phyloP scores from a whole-genome alignment of 2,888 invertebrate genomes.

The Nomada lathburiana region DNA sequence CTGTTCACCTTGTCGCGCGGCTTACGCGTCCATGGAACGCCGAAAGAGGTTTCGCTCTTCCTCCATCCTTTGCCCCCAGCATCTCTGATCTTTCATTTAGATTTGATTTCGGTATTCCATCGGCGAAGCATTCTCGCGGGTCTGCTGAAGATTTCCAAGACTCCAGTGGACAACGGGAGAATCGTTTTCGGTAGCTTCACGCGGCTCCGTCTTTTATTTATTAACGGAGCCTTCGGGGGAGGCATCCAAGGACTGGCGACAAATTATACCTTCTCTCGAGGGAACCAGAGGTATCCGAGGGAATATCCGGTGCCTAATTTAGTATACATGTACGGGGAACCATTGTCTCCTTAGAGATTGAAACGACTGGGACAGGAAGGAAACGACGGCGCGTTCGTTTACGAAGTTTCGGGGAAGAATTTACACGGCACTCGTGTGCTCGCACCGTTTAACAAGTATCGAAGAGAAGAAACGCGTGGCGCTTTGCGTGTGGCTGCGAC shows the following conservation, averaged over 20 bases:
- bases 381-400: neutral
- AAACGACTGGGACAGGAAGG: neutral
- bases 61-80: conserved; percentile 31
- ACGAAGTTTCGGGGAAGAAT: conserved; percentile 41
- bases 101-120: conserved; percentile 66
- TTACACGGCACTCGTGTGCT: conserved; percentile 21
- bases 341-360: too few species aligned
- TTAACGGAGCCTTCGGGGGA: conserved; percentile 16
- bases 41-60: conserved; percentile 58
- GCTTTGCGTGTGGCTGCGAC: conserved; percentile 72
- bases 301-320: neutral
- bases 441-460: conserved; percentile 25
- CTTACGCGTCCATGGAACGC: conserved; percentile 57
- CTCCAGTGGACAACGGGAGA: conserved; percentile 17
- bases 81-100: conserved; percentile 72
- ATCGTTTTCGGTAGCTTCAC: conserved; percentile 52
- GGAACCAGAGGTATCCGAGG: neutral
- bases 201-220: conserved; percentile 3
- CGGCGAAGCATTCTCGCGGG: conserved; percentile 15
- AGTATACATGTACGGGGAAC: neutral
- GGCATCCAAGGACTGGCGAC: neutral
- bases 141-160: conserved; percentile 18
- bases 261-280: conserved; percentile 7
- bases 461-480: conserved; percentile 47
- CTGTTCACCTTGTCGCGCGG: conserved; percentile 1